Evolutionary conservation across 2,888 invertebrate genomes (phyloP).

Genomic region (Apeira syringaria): DNA sequence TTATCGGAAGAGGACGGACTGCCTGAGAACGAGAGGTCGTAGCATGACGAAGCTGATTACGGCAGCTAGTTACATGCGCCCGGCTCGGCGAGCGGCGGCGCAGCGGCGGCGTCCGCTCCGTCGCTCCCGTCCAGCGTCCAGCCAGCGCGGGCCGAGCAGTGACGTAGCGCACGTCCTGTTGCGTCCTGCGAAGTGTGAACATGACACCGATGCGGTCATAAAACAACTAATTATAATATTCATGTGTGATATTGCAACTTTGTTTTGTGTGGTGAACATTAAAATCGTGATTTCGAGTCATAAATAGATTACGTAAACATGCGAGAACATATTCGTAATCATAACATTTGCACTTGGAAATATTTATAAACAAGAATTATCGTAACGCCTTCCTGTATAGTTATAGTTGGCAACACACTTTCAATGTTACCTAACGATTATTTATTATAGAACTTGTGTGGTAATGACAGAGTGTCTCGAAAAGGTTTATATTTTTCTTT

Average conservation of each 20-base stretch:
- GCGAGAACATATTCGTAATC: not conserved
- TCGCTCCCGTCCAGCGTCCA: too few relatives aligned
- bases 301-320: constrained; percentile 7
- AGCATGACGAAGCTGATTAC: constrained; percentile 62
- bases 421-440: not conserved
- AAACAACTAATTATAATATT: constrained; percentile 17
- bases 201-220: constrained; percentile 25
- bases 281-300: constrained; percentile 7
- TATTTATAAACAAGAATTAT: not conserved
- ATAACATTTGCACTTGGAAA: not conserved
- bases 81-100: constrained; percentile 49
- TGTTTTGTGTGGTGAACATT: constrained; percentile 12
- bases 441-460: too few relatives aligned
- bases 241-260: constrained; percentile 16
- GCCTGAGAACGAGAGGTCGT: constrained; percentile 54
- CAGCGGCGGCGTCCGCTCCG: too few relatives aligned
- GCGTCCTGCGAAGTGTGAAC: constrained; percentile 48
- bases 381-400: not conserved
- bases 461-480: too few relatives aligned
- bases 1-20: constrained; percentile 48
- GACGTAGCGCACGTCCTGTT: constrained; percentile 58
- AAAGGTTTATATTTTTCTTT: too few relatives aligned
- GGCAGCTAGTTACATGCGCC: constrained; percentile 76
- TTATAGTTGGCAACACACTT: not conserved
- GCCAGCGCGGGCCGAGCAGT: not conserved